These are phyloP conservation scores for Lepidurus arcticus DNA, from an alignment of 1,140 invertebrate genomes.

Conservation along the genomic window DNA sequence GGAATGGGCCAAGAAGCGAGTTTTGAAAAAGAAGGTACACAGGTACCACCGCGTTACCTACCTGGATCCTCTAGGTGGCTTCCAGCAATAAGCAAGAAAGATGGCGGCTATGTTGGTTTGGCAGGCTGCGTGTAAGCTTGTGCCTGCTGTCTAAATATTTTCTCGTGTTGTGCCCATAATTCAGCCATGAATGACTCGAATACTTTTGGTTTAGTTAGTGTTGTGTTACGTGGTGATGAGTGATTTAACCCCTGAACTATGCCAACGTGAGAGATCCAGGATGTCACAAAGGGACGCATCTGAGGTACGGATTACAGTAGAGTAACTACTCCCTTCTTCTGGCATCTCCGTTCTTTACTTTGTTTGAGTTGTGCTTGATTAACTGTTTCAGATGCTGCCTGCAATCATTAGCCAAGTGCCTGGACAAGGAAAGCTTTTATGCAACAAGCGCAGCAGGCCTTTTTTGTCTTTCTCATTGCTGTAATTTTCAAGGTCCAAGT, in stretches of 20 bases:
- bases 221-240: background rate
- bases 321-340: conserved; percentile 19
- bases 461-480: no score
- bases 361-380: background rate
- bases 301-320: conserved; percentile 14
- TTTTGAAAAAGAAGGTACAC: background rate
- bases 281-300: conserved; percentile 17
- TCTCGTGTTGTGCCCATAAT: background rate
- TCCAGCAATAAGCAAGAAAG: conserved; percentile 19
- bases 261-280: conserved; percentile 12
- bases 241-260: conserved; percentile 6
- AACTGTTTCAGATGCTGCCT: background rate
- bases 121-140: conserved; percentile 13
- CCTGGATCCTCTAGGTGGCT: conserved; percentile 17
- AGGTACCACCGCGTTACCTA: conserved; percentile 13
- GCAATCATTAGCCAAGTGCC: background rate
- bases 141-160: conserved; percentile 10
- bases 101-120: conserved; percentile 14
- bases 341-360: conserved; percentile 21
- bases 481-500: no score
- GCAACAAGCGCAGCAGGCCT: background rate
- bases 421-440: background rate
- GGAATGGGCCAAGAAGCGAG: background rate
- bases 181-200: background rate
- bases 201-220: background rate